phyloP scores from a whole-genome alignment of 1,140 invertebrate species.

The Leptopilina boulardi region DNA sequence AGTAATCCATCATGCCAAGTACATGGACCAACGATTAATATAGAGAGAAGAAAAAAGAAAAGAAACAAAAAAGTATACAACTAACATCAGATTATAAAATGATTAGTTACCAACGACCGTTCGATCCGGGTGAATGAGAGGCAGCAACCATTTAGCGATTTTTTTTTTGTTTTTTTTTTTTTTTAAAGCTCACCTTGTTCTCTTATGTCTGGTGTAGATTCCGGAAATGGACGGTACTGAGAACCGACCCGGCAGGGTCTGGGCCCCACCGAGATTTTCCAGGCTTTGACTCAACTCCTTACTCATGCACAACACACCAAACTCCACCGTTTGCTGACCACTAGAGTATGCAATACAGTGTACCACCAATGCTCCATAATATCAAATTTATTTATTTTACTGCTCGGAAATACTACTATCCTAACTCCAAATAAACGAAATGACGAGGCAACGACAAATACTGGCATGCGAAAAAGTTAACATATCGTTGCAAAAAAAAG shows the following conservation, averaged over 20 bases:
- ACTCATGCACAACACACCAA: constrained; percentile 77
- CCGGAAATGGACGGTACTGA: constrained; percentile 77
- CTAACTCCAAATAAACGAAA: constrained; percentile 54
- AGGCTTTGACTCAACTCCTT: constrained; percentile 78
- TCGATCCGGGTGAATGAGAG: constrained; percentile 53
- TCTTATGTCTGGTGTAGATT: constrained; percentile 78
- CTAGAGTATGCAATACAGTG: constrained; percentile 77
- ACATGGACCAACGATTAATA: constrained; percentile 19
- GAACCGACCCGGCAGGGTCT: constrained; percentile 77
- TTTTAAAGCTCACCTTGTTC: constrained; percentile 76
- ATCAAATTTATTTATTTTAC: constrained; percentile 65
- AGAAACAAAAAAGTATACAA: too few relatives aligned
- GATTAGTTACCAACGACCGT: constrained; percentile 59
- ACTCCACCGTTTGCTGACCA: constrained; percentile 77
- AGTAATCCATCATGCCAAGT: constrained; percentile 10
- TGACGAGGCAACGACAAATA: constrained; percentile 52
- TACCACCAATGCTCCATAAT: constrained; percentile 73
- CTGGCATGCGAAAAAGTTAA: constrained; percentile 55
- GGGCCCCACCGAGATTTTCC: constrained; percentile 77
- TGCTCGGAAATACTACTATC: constrained; percentile 63
- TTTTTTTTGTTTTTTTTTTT: constrained; percentile 15
- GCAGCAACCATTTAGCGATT: constrained; percentile 25
- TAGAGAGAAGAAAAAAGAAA: background rate
- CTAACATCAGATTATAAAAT: background rate
- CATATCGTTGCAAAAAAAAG: constrained; percentile 49